phyloP scores from a whole-genome alignment of 1,140 invertebrate species.

The Ceratina australensis region DNA sequence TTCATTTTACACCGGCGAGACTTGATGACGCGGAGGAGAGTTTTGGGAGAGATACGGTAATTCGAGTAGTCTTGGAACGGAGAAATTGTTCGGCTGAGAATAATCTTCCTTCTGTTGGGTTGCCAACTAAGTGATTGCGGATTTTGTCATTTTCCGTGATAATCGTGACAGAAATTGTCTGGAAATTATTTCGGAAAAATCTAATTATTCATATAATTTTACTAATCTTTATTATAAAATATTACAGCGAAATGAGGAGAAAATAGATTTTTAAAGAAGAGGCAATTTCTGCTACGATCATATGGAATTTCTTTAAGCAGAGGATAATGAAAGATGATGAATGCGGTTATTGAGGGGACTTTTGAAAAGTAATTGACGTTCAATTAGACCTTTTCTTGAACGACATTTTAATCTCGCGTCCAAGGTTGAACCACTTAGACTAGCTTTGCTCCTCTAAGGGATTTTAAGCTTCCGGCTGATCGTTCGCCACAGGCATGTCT shows the following conservation, averaged over 20 bases:
- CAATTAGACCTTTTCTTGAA: not conserved
- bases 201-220: no score
- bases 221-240: no score
- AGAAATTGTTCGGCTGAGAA: not conserved
- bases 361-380: not conserved
- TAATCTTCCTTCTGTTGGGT: not conserved
- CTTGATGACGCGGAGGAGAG: not conserved
- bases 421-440: not conserved
- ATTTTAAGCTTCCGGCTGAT: slow-evolving; percentile 24
- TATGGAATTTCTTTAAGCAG: no score
- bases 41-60: not conserved
- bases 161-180: no score
- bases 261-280: no score
- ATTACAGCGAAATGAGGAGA: no score
- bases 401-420: not conserved
- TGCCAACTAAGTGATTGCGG: no score
- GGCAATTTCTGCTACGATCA: not conserved
- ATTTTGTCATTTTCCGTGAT: no score
- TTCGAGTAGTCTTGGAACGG: not conserved
- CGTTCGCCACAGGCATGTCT: not conserved
- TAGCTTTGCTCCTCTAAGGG: not conserved
- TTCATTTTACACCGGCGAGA: not conserved
- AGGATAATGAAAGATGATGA: not conserved
- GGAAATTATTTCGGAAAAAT: no score
- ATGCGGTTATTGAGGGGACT: not conserved